These are phyloP conservation scores for Thalassoma bifasciatum DNA, from an alignment of 2,113 vertebrate genomes.

Conservation along the genomic window DNA sequence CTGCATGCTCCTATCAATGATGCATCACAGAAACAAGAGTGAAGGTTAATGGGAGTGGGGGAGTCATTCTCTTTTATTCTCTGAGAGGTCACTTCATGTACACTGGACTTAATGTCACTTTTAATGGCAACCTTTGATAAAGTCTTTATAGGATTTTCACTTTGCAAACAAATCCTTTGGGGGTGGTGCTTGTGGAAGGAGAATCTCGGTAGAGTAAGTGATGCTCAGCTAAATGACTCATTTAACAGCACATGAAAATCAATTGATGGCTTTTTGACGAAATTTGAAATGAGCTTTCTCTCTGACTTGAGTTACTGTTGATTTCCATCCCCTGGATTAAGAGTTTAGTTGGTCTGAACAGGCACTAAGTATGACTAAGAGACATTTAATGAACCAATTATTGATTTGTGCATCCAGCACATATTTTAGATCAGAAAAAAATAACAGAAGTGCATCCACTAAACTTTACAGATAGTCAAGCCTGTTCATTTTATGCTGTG, in stretches of 20 bases:
- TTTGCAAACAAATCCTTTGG: conserved; percentile 23
- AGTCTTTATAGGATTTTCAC: conserved; percentile 23
- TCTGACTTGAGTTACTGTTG: no score
- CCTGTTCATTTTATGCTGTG: not conserved
- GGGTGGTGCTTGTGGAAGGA: not conserved
- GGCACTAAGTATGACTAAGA: no score
- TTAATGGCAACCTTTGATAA: conserved; percentile 28
- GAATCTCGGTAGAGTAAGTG: not conserved
- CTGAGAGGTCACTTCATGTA: conserved; percentile 13
- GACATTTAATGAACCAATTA: no score
- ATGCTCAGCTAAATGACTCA: not conserved
- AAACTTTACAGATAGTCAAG: no score
- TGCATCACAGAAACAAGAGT: conserved; percentile 24
- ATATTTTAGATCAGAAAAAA: no score
- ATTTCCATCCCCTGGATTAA: no score
- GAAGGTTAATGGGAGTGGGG: conserved; percentile 46
- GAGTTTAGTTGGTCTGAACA: no score
- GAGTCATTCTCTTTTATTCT: not conserved
- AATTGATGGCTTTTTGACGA: not conserved
- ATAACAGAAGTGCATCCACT: no score
- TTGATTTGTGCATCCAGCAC: no score
- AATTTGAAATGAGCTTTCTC: no score
- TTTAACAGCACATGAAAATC: not conserved
- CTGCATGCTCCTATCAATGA: conserved; percentile 17
- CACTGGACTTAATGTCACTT: conserved; percentile 16